A percentile compares a stretch with the other conserved stretches of the same genome.
phyloP scores from a whole-genome alignment of 2,113 vertebrate species.

The Lophura nycthemera region DNA sequence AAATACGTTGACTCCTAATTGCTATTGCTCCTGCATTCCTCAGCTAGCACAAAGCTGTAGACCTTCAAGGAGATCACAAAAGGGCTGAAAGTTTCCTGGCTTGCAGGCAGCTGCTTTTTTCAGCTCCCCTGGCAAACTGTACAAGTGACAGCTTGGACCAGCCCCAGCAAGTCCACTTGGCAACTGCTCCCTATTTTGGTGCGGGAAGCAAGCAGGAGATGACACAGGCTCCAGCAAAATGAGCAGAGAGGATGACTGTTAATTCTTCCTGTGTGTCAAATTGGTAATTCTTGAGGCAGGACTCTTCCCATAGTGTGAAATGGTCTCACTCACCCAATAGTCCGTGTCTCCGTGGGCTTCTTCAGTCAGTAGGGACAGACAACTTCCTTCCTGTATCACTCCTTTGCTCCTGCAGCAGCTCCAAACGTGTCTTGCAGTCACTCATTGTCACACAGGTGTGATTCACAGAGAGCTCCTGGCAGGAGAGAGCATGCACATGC shows the following conservation, averaged over 20 bases:
- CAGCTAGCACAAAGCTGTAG: background rate
- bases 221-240: background rate
- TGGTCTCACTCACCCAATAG: background rate
- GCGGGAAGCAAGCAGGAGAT: background rate
- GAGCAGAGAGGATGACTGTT: background rate
- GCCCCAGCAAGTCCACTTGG: background rate
- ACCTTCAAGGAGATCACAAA: conserved; percentile 23
- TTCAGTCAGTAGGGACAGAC: fast-evolving
- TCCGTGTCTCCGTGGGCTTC: fast-evolving
- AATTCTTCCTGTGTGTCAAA: background rate
- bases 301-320: background rate
- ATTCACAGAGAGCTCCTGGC: background rate
- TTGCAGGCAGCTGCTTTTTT: background rate
- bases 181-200: background rate
- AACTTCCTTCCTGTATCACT: background rate
- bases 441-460: background rate
- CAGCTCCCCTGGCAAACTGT: background rate
- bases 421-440: background rate
- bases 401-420: background rate
- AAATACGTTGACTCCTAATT: conserved; percentile 30
- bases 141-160: background rate
- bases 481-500: background rate
- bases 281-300: background rate
- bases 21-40: background rate
- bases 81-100: background rate